Evolutionary conservation across 2,888 invertebrate genomes (phyloP), one percentile per base, ranked within the genome.

Genomic region (Drosophila mercatorum): DNA sequence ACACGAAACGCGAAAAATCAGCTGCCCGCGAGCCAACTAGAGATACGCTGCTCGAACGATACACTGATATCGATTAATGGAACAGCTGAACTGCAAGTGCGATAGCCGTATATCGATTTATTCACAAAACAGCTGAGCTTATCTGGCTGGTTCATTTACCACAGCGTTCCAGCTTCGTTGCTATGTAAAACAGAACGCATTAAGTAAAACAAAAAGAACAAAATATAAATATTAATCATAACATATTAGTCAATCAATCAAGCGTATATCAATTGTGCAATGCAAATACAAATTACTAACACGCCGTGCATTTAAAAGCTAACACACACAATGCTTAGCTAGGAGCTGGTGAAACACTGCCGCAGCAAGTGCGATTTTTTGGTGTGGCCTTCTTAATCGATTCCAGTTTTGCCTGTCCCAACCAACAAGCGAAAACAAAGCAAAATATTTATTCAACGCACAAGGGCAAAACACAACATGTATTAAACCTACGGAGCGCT

Each of bases 381-480:
- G 34, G 72, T 72, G 73, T 76, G 68, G 78, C 73, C 68, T 61
- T 43, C 68, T 61, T 43, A 77, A 78, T 76, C 78, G 76, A 76
- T 76, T 63, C 68, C 51, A 57, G 28, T 53, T 56, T 60, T 53
- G 46, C 38, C 47, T 63, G 34, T 52, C 43, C 17, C 34, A 51
- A 31, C 31, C 28, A 40, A 34, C 34, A 49, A 28, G 38, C 53
- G 12, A 52, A 53, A 71, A 40, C 56, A 51, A 61, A 61, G 38
- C 46, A 53, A 56, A 59, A 66, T 22, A 60, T 68, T 38, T 57
- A 31, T 44, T 57, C 7, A 57, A 10, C 38, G 59, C 28, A 52
- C 58, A 31, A n/a, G 58, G 47, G 17, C 46, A 59, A 60, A 60
- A 53, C 63, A 53, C 63, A 68, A 63, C 41, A 56, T 17, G 14